A percentile compares a stretch with the other conserved stretches of the same genome.
These are phyloP conservation scores for Pyrocephalus nanus DNA, from an alignment of 2,797 vertebrate species.

Conservation along the genomic window DNA sequence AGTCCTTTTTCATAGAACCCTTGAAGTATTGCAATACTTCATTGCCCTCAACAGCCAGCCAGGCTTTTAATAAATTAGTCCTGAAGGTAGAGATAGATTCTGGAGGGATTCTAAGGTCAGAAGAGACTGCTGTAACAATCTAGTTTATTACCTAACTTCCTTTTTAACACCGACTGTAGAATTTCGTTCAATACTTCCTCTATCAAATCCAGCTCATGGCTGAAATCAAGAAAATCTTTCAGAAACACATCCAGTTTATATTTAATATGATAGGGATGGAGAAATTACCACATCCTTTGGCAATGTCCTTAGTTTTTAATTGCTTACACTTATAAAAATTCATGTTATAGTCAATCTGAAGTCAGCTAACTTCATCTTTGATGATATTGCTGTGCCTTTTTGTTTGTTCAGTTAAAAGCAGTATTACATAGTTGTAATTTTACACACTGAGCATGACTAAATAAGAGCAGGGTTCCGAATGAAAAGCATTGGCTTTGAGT, in stretches of 20 bases:
- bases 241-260: background rate
- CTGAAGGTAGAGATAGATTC: slow-evolving; percentile 24
- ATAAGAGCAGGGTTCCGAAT: background rate
- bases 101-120: slow-evolving; percentile 46
- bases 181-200: background rate
- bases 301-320: slow-evolving; percentile 4
- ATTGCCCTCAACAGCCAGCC: background rate
- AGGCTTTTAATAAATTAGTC: slow-evolving; percentile 61
- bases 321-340: slow-evolving; percentile 1
- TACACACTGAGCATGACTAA: background rate
- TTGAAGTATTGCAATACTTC: slow-evolving; percentile 53
- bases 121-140: slow-evolving; percentile 17
- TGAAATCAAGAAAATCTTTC: slow-evolving; percentile 28
- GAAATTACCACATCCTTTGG: slow-evolving; percentile 31
- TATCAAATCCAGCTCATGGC: background rate
- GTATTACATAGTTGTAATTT: background rate
- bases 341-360: background rate
- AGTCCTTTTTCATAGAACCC: slow-evolving; percentile 35
- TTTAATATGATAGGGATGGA: background rate
- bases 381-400: background rate
- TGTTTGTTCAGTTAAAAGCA: background rate
- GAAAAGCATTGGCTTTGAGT: background rate
- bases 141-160: slow-evolving; percentile 40
- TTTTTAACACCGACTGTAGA: background rate
- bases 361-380: background rate